phyloP scores from a whole-genome alignment of 2,797 vertebrate species.

The Heterohyrax brucei region DNA sequence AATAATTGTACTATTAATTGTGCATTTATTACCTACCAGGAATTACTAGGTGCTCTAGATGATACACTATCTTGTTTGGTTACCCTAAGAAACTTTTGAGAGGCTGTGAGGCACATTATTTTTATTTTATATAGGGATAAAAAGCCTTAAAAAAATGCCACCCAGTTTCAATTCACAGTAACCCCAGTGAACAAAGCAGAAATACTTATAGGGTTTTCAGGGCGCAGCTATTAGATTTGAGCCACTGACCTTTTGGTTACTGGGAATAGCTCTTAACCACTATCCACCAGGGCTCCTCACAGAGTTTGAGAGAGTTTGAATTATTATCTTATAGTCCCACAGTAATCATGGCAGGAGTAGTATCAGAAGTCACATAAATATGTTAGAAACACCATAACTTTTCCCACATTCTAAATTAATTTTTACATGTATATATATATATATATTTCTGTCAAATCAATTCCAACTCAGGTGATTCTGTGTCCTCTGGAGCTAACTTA shows the following conservation, averaged over 20 bases:
- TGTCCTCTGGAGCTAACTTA: not conserved
- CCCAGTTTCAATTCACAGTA: too few species aligned
- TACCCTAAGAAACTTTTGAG: not conserved
- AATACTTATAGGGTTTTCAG: too few species aligned
- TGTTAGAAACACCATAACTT: not conserved
- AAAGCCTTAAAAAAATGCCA: not conserved
- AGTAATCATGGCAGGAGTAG: not conserved
- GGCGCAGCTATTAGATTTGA: too few species aligned
- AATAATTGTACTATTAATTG: not conserved
- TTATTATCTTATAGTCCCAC: not conserved
- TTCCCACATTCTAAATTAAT: not conserved
- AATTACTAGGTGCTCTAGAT: not conserved
- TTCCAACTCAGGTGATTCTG: not conserved
- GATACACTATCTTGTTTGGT: not conserved
- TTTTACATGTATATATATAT: not conserved
- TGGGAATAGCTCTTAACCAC: too few species aligned
- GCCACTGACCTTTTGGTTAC: too few species aligned
- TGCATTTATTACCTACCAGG: not conserved
- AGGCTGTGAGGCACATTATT: not conserved
- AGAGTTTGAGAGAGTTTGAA: not conserved
- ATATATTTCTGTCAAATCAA: not conserved
- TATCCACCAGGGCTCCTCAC: not conserved
- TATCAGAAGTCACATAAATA: not conserved
- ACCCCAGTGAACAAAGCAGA: too few species aligned
- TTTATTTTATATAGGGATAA: not conserved